These are phyloP conservation scores for Scleropages formosus DNA, from an alignment of 2,797 vertebrate genomes.

Conservation along the genomic window DNA sequence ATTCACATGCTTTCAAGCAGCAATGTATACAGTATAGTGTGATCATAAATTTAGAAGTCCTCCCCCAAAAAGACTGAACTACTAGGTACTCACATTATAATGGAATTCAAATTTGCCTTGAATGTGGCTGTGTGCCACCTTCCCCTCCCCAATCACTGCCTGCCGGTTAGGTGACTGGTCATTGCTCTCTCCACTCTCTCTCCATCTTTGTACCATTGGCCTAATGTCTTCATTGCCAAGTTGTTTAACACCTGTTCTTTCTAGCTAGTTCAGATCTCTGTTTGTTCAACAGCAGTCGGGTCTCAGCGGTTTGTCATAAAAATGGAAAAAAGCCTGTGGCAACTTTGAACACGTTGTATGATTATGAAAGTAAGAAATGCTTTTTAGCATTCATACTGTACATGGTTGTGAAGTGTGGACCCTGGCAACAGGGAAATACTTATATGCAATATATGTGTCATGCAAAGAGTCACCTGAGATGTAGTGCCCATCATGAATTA, in stretches of 20 bases:
- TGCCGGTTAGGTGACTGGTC: conserved; percentile 33
- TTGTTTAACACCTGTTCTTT: conserved; percentile 60
- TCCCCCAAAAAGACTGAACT: no score
- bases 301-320: background rate
- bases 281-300: no score
- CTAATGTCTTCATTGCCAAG: conserved; percentile 46
- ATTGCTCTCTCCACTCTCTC: conserved; percentile 42
- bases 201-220: conserved; percentile 41
- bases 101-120: no score
- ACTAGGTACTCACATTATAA: no score
- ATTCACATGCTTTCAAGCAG: no score
- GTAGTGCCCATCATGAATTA: background rate
- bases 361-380: background rate
- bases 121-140: no score
- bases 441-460: no score
- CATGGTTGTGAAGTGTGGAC: no score
- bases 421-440: no score
- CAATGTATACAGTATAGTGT: no score
- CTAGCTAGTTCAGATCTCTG: conserved; percentile 2
- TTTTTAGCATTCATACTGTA: no score
- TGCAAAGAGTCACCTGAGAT: background rate
- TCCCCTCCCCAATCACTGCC: background rate
- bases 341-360: background rate
- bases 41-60: no score
- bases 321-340: background rate